phyloP scores from a whole-genome alignment of 1,140 invertebrate genomes.

The Rhopalosiphum padi region DNA sequence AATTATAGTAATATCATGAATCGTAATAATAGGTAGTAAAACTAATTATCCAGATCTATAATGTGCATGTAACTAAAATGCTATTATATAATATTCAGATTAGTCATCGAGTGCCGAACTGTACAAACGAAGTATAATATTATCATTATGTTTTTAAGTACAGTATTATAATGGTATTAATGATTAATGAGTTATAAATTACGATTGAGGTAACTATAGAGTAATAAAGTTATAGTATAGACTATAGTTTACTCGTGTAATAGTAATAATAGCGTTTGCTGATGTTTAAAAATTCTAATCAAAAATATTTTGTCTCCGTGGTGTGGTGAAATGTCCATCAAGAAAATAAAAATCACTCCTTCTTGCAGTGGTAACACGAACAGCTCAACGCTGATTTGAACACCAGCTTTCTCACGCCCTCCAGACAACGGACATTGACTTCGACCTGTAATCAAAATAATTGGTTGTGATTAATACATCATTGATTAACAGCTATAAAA shows the following conservation, averaged over 20 bases:
- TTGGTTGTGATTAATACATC: neutral
- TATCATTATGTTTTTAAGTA: neutral
- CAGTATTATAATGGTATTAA: neutral
- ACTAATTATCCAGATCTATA: conserved; percentile 5
- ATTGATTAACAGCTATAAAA: neutral
- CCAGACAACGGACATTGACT: conserved; percentile 76
- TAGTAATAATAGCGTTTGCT: neutral
- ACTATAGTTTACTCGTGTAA: neutral
- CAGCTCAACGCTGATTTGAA: conserved; percentile 86
- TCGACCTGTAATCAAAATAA: conserved; percentile 68
- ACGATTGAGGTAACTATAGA: conserved; percentile 28
- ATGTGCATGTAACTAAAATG: neutral
- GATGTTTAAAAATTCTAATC: conserved; percentile 32
- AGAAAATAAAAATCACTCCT: conserved; percentile 67
- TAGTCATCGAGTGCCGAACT: neutral
- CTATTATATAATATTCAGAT: neutral
- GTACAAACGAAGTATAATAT: neutral
- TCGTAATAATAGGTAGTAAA: neutral
- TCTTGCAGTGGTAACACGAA: conserved; percentile 85
- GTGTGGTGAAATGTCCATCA: neutral
- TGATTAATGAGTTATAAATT: neutral
- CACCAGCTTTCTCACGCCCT: conserved; percentile 75
- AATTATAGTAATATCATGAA: neutral
- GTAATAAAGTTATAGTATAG: neutral
- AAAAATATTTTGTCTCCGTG: neutral